Evolutionary conservation across 2,797 vertebrate genomes (phyloP).

Genomic region (Melanogrammus aeglefinus): DNA sequence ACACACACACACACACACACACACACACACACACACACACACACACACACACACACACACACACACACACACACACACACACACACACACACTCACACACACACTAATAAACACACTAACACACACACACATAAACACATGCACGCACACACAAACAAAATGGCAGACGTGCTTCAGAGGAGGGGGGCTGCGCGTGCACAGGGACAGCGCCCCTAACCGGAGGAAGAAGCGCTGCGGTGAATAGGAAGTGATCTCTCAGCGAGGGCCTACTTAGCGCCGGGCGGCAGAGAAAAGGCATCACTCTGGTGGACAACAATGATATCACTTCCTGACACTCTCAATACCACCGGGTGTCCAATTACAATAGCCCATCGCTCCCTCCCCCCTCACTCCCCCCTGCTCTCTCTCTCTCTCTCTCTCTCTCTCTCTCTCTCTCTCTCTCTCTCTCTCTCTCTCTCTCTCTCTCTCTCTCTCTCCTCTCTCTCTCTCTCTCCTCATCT

Average conservation of each 20-base stretch:
- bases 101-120: too few species aligned
- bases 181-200: too few species aligned
- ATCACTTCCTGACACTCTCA: constrained; percentile 65
- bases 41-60: too few species aligned
- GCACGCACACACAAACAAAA: too few species aligned
- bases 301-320: constrained; percentile 67
- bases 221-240: too few species aligned
- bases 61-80: too few species aligned
- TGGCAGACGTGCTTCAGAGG: too few species aligned
- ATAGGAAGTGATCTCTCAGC: too few species aligned
- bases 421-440: constrained; percentile 34
- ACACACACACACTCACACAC: too few species aligned
- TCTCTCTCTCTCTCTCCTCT: not conserved
- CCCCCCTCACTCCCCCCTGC: not conserved
- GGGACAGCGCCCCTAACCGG: too few species aligned
- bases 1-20: constrained; percentile 43
- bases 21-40: too few species aligned
- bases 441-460: constrained; percentile 39
- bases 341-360: constrained; percentile 61
- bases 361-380: constrained; percentile 45
- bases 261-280: constrained; percentile 53
- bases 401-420: not conserved
- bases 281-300: constrained; percentile 56
- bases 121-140: too few species aligned
- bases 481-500: constrained; percentile 1